phyloP scores from a whole-genome alignment of 2,888 invertebrate genomes.

The Nemotelus pantherinus region DNA sequence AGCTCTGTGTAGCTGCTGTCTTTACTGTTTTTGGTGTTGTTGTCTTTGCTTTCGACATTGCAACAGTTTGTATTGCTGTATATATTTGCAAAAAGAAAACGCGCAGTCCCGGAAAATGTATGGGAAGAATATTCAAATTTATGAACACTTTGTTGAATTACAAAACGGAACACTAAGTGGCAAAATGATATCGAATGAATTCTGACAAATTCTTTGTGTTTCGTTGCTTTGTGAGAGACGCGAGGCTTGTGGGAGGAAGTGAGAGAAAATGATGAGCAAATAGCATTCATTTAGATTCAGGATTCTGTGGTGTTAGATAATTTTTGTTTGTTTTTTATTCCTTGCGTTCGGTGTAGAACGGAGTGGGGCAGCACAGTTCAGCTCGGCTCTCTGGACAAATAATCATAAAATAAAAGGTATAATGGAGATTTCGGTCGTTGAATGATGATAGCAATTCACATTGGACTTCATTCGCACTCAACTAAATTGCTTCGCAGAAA shows the following conservation, averaged over 20 bases:
- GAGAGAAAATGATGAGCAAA: background rate
- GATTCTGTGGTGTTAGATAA: background rate
- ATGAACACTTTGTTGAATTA: slow-evolving; percentile 27
- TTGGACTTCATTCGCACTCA: too few species aligned
- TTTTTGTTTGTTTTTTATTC: background rate
- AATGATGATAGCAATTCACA: too few species aligned
- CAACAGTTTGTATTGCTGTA: background rate
- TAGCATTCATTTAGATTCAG: slow-evolving; percentile 13
- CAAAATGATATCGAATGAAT: slow-evolving; percentile 16
- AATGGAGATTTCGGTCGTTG: too few species aligned
- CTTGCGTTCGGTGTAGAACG: too few species aligned
- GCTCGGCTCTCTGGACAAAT: too few species aligned
- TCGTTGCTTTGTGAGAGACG: background rate
- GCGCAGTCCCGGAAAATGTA: background rate
- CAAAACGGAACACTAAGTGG: background rate
- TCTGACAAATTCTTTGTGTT: background rate
- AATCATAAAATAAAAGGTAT: too few species aligned
- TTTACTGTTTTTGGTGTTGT: background rate
- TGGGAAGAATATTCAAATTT: slow-evolving; percentile 27
- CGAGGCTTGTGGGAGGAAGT: too few species aligned
- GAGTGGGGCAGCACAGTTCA: too few species aligned
- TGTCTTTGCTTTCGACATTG: background rate
- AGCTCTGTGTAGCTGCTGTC: background rate
- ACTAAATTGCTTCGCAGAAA: too few species aligned
- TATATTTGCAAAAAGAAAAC: background rate